A percentile compares a stretch with the other conserved stretches of the same genome.
Evolutionary conservation across 35 echinoderm and acorn worm genomes (phyloP).

Genomic region (Hemicentrotus pulcherrimus): DNA sequence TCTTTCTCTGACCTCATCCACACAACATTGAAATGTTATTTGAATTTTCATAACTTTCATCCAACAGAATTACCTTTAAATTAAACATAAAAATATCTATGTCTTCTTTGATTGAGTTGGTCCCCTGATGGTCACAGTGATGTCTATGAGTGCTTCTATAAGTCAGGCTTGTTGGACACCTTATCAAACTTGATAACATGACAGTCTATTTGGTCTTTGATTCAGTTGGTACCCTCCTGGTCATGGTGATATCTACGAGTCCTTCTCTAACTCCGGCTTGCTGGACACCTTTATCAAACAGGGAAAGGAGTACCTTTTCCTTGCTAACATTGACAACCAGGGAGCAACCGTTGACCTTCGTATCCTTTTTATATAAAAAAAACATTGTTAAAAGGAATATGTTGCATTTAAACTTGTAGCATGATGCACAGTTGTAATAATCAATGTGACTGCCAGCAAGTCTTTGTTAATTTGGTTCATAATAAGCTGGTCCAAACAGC

Average conservation of each 20-base stretch:
- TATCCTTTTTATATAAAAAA: constrained; percentile 71
- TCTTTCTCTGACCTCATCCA: not conserved
- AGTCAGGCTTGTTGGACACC: not conserved
- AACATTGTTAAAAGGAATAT: not conserved
- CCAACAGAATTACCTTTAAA: too few species aligned
- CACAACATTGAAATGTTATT: too few species aligned
- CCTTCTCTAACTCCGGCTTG: constrained; percentile 88
- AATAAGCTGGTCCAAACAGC: not conserved
- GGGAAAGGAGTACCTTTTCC: constrained; percentile 96
- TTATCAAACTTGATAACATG: not conserved
- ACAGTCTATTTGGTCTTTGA: constrained; percentile 27
- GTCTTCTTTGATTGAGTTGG: too few species aligned
- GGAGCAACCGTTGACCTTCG: constrained; percentile 97
- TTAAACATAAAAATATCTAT: too few species aligned
- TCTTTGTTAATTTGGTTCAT: not conserved
- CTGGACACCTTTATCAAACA: constrained; percentile 81
- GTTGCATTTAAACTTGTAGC: not conserved
- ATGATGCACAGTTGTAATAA: not conserved
- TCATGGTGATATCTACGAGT: constrained; percentile 96
- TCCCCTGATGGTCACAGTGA: not conserved
- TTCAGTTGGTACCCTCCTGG: constrained; percentile 98
- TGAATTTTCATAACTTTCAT: too few species aligned
- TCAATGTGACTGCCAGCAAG: too few species aligned
- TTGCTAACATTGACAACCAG: constrained; percentile 97
- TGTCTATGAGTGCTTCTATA: too few species aligned